phyloP scores from a whole-genome alignment of 2,888 invertebrate species.

The Drosophila tripunctata region DNA sequence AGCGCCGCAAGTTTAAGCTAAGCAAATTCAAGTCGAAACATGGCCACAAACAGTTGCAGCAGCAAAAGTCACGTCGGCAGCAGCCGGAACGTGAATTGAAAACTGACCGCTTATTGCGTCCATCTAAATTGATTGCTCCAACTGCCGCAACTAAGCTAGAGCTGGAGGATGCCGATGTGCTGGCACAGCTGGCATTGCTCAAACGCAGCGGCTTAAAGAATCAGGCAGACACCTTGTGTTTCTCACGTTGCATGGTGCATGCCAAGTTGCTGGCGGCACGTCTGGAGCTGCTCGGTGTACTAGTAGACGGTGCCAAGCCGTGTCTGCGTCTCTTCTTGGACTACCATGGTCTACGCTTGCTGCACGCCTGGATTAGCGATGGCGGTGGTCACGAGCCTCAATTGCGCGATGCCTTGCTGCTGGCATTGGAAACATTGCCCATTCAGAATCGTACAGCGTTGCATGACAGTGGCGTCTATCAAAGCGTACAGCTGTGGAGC shows the following conservation, averaged over 20 bases:
- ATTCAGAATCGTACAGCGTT: constrained; percentile 97
- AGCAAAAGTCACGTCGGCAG: neutral
- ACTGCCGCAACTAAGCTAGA: neutral
- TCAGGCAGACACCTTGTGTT: constrained; percentile 93
- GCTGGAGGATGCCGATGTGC: constrained; percentile 88
- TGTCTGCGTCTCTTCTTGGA: constrained; percentile 95
- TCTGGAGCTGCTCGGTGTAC: constrained; percentile 89
- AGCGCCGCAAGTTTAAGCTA: neutral
- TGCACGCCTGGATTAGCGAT: constrained; percentile 97
- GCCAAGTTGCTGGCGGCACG: constrained; percentile 93
- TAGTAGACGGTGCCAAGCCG: constrained; percentile 92
- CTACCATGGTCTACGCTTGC: constrained; percentile 95
- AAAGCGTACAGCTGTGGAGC: constrained; percentile 92
- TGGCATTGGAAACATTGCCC: constrained; percentile 93
- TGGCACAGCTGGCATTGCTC: constrained; percentile 94
- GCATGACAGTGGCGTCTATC: constrained; percentile 95
- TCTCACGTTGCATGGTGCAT: constrained; percentile 96
- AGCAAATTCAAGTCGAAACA: constrained; percentile 4
- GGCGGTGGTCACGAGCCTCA: constrained; percentile 70
- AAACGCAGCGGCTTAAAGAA: constrained; percentile 92
- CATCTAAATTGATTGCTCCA: constrained; percentile 10
- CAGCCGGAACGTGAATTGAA: constrained; percentile 76
- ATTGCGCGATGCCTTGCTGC: constrained; percentile 90
- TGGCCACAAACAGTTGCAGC: constrained; percentile 6
- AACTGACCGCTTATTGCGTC: constrained; percentile 61